These are phyloP conservation scores for Sebastes taczanowskii DNA, from an alignment of 2,797 vertebrate species.

Conservation along the genomic window DNA sequence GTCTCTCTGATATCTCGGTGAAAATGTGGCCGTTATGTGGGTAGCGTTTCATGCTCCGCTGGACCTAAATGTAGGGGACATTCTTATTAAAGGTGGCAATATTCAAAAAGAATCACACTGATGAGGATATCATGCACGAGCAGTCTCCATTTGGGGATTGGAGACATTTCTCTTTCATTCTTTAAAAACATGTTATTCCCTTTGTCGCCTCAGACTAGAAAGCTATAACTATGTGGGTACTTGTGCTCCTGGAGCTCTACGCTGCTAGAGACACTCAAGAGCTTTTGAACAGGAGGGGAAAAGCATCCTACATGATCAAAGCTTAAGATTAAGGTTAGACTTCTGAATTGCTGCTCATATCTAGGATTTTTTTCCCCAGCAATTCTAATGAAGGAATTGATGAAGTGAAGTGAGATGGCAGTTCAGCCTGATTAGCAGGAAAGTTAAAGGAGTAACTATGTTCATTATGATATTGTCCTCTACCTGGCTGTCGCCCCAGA, in stretches of 20 bases:
- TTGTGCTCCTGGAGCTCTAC: background rate
- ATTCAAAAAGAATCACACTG: background rate
- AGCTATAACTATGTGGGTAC: background rate
- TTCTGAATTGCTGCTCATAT: background rate
- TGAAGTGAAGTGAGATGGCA: background rate
- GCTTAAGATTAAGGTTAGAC: background rate
- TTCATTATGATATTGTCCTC: background rate
- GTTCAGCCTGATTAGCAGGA: background rate
- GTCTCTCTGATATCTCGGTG: constrained; percentile 74
- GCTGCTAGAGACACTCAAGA: background rate
- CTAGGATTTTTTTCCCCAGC: background rate
- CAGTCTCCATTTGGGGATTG: background rate
- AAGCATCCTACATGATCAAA: background rate
- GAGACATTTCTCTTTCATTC: background rate
- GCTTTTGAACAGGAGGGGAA: background rate
- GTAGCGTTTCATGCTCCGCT: constrained; percentile 71
- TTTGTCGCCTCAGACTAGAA: background rate
- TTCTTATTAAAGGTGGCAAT: background rate
- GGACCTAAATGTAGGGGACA: constrained; percentile 51
- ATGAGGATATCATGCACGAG: too few relatives aligned
- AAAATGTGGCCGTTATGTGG: constrained; percentile 81
- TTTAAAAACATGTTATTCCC: background rate
- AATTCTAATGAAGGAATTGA: background rate
- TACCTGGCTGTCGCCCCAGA: constrained; percentile 80
- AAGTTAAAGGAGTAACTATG: background rate